Base-by-base conservation (phyloP, 2,888 invertebrate species). In the Ametastegia equiseti region DNA sequence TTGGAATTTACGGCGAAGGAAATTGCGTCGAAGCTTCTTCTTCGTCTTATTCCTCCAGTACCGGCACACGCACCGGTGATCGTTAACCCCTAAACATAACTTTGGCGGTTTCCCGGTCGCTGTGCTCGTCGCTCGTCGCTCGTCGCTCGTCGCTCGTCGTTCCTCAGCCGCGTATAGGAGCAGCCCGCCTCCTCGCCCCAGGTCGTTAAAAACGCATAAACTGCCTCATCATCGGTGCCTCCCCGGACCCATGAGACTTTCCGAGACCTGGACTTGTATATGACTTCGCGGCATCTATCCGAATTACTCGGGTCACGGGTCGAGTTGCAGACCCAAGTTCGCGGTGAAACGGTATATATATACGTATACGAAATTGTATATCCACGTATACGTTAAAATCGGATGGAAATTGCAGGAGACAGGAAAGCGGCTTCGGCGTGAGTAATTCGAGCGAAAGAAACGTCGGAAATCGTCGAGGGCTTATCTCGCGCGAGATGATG, bases 201-300 rank as follows among this genome's bases (percentile, higher is more conserved):
- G 36, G 81, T 81, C 81, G 81, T 81, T 81, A 81, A 73, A 75
- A 81, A 81, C 81, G 81, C 81, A 81, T 81, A 75, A 75, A 81
- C 81, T 81, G 81, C 75, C 81, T 81, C 81, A 75, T 81, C 81
- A 81, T 81, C 75, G 73, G 75, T 73, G 33, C 75, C 81, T 60
- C 75, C 63, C 60, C 54, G n/a, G 50, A 36, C 54, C n/a, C 19
- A 7, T 27, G 71, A 30, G 71, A 71, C n/a, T 67, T 19, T 67
- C n/a, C 36, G 19, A 39, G 36, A 23, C 36, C 67, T 23, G 9
- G 11, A 11, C 67, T 4, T 11, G 23, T 39, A 19, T 27, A 6
- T 3, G 42, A 19, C 57, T n/a, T 57, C 42, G 9, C 19, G 19
- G 23, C 45, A 23, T 71, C 42, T 19, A 15, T 45, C 45, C 42